Base-by-base conservation (phyloP, 2,113 vertebrate species). In the Thryonomys swinderianus region DNA sequence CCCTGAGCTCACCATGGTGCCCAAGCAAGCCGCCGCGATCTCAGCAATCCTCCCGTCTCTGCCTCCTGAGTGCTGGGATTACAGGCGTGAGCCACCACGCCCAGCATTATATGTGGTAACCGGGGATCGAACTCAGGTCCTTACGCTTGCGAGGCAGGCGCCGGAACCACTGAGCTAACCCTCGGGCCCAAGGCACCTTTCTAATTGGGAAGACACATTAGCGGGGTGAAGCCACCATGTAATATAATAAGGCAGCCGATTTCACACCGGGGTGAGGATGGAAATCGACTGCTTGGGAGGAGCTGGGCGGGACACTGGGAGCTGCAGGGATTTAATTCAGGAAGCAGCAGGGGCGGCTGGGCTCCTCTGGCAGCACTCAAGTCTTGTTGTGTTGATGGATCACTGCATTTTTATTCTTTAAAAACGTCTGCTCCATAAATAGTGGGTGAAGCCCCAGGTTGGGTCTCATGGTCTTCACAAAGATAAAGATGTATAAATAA, bases 401-500 rank as follows among this genome's bases (percentile, higher is more conserved):
- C 98, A 97, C 96, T 96, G 85, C 96, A 88, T 97, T 98, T 97
- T 93, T 94, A 97, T 95, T 97, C 85, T 89, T 71, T 94, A 96
- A 82, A 96, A 96, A 71, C 59, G 21, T 76, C 95, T 96, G 87
- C 23, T 95, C 88, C 91, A 76, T 88, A 82, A 97, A 86, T 88
- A 73, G 42, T 95, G 96, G 94, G 55, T 83, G 93, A 93, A 95
- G 67, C 42, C 55, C 78, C 32, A 40, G 79, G 88, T 27, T 96
- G 45, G 94, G 85, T 94, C 93, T 92, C 81, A 96, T 92, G 78
- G 13, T 45, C 69, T 88, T 93, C n/a, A 79, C 84, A 13, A 37
- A 40, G 7, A 94, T 64, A 42, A 62, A 18, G 25, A 96, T 27
- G 32, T 59, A 74, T 71, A 86, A 95, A 40, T 87, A 93, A 79